These are phyloP conservation scores for Trachurus trachurus DNA, from an alignment of 2,797 vertebrate genomes.

Conservation along the genomic window DNA sequence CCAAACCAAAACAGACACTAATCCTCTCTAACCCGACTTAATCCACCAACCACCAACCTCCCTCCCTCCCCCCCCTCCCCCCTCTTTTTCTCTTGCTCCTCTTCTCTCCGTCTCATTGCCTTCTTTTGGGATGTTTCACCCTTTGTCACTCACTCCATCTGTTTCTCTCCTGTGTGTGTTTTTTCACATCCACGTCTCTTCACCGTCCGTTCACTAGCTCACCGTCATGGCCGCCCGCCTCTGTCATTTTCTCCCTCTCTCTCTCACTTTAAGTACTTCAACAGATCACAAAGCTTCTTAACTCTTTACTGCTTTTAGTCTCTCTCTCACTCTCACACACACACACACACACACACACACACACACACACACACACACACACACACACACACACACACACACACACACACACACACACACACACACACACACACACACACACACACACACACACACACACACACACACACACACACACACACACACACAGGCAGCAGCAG, in stretches of 20 bases:
- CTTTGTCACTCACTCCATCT: neutral
- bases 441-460: conserved; percentile 4
- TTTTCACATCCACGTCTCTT: neutral
- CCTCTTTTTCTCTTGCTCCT: neutral
- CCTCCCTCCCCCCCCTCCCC: neutral
- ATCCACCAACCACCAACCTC: conserved; percentile 50
- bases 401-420: conserved; percentile 4
- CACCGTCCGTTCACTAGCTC: neutral
- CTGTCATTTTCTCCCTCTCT: conserved; percentile 16
- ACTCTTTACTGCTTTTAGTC: conserved; percentile 63
- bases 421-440: conserved; percentile 4
- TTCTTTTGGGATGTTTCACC: neutral
- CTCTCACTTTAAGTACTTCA: conserved; percentile 54
- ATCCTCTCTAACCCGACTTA: conserved; percentile 68
- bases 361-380: conserved; percentile 2
- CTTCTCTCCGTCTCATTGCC: neutral
- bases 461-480: conserved; percentile 2
- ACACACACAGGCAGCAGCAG: neutral
- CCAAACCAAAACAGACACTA: conserved; percentile 70
- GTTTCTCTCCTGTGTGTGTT: neutral
- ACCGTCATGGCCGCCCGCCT: neutral
- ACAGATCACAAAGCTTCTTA: conserved; percentile 75
- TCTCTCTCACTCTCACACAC: neutral
- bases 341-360: conserved; percentile 29
- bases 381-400: conserved; percentile 2